Evolutionary conservation across 1,140 invertebrate species (phyloP), one percentile per base, ranked within the genome.

Genomic region (Drosophila ohnishii): DNA sequence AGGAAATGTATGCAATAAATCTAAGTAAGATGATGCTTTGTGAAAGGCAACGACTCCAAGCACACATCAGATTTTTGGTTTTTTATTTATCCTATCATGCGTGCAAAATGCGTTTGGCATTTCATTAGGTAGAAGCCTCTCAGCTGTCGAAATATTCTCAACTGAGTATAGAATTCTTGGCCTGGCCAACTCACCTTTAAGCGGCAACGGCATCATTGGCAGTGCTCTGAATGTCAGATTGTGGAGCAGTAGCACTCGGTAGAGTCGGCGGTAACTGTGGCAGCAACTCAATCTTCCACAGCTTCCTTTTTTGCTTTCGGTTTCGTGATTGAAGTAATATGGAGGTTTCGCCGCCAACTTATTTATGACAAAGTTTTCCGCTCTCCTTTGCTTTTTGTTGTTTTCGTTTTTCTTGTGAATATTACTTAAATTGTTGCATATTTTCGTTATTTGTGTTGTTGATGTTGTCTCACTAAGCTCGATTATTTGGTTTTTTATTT

Each of bases 321-420:
- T 78, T 86, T 86, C 78, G 82, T 86, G 83, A 86, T 74, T 75
- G 83, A 69, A 75, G 83, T 55, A 79, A 81, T 86, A 81, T 78
- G 57, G 65, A 48, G 48, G 62, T 63, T 64, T 60, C 47, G 69
- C 70, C 75, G 50, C 74, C 75, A 64, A 71, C 66, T 82, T 76
- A 73, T 85, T 75, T 75, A 74, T 75, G 83, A 69, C 61, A 77
- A 63, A 74, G 77, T 84, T 77, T 84, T 84, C 81, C 81, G 77
- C 73, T 80, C 53, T 75, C 56, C 67, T 69, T 63, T 57, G 47
- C 64, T 65, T 53, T 66, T 58, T 66, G 34, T 75, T 61, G 64
- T 59, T 55, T 57, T 75, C 70, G 71, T 37, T 45, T 65, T 76
- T 65, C 73, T 66, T 30, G 73, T 75, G 64, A 76, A 74, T 77